These are phyloP conservation scores for Trematomus bernacchii DNA, from an alignment of 2,797 vertebrate species.

Conservation along the genomic window DNA sequence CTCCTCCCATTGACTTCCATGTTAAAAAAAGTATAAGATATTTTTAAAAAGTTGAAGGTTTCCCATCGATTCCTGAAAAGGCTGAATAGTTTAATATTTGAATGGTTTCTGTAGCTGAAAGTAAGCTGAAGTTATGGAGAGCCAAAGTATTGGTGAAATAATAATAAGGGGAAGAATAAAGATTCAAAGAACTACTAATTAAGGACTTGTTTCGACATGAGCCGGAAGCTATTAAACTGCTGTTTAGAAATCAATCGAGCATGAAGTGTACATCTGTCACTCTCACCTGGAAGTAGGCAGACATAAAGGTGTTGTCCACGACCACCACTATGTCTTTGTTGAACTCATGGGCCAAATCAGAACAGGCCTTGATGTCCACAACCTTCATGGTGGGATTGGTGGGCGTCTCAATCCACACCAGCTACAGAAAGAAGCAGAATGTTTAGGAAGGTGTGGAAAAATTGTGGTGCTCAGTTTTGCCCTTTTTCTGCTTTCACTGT, in stretches of 20 bases:
- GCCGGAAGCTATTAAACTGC: neutral
- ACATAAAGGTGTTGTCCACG: constrained; percentile 98
- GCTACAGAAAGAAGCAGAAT: constrained; percentile 75
- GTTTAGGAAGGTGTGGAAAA: too few species aligned
- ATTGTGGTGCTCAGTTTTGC: neutral
- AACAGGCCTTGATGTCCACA: constrained; percentile 90
- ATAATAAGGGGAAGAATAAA: too few species aligned
- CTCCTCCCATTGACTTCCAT: too few species aligned
- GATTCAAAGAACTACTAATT: too few species aligned
- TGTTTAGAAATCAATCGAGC: constrained; percentile 8
- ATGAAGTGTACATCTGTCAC: constrained; percentile 54
- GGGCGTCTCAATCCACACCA: constrained; percentile 95
- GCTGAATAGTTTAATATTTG: too few species aligned
- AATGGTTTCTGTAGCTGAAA: too few species aligned
- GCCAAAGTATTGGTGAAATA: too few species aligned
- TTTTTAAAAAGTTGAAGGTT: too few species aligned
- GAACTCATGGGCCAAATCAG: constrained; percentile 82
- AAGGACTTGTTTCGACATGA: constrained; percentile 23
- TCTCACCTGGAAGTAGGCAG: constrained; percentile 94
- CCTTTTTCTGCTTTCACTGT: too few species aligned
- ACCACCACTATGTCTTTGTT: constrained; percentile 89
- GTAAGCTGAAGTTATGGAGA: too few species aligned
- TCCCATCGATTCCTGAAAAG: too few species aligned
- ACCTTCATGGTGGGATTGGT: constrained; percentile 94
- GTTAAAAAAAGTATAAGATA: too few species aligned